Evolutionary conservation across 2,113 vertebrate genomes (phyloP).

Genomic region (Okapia johnstoni): DNA sequence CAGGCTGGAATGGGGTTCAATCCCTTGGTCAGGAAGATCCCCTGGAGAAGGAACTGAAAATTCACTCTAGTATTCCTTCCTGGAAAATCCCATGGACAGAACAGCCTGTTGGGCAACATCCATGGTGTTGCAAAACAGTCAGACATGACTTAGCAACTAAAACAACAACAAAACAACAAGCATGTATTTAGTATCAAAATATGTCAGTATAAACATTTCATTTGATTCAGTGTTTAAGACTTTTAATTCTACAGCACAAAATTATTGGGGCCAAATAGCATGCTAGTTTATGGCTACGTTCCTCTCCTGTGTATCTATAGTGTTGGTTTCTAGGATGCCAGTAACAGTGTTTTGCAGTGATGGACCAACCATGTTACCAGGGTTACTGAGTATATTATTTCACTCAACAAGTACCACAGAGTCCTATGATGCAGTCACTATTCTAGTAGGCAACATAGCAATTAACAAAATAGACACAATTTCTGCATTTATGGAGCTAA

Average conservation of each 20-base stretch:
- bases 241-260: neutral
- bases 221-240: neutral
- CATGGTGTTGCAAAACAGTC: neutral
- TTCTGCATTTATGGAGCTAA: neutral
- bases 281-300: neutral
- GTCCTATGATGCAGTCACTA: rapidly evolving
- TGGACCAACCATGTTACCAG: neutral
- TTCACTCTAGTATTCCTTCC: neutral
- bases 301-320: neutral
- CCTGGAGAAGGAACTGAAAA: neutral
- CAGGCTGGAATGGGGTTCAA: neutral
- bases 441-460: neutral
- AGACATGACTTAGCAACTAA: neutral
- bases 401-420: neutral
- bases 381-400: neutral
- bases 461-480: neutral
- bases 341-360: neutral
- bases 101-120: neutral
- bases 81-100: neutral
- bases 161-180: neutral
- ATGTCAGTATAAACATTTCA: neutral
- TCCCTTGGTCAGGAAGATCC: neutral
- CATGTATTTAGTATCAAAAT: neutral
- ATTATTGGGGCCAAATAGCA: neutral
- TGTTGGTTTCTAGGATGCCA: neutral